Conservation (phyloP, 2,888 invertebrate genomes). For the Meteorus colon region DNA sequence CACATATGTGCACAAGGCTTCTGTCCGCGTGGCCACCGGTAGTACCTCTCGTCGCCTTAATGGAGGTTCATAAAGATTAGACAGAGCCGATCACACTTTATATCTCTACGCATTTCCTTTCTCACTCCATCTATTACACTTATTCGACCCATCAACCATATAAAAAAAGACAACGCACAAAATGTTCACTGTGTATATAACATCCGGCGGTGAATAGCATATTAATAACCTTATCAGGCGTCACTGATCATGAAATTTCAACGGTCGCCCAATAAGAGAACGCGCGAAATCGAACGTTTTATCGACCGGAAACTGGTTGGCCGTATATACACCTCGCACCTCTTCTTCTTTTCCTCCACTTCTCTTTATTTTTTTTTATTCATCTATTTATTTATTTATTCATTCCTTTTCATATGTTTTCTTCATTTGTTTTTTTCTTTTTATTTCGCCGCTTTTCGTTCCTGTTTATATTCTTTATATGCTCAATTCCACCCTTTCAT, state of each 20-base stretch:
- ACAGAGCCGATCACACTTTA: conserved; percentile 48
- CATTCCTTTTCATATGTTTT: not conserved
- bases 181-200: conserved; percentile 36
- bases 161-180: not conserved
- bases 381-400: conserved; percentile 21
- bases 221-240: conserved; percentile 59
- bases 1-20: conserved; percentile 8
- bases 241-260: conserved; percentile 59
- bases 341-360: not conserved
- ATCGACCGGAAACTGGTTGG: conserved; percentile 55
- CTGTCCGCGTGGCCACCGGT: conserved; percentile 43
- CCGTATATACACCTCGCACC: conserved; percentile 5
- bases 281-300: conserved; percentile 53
- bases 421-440: not conserved
- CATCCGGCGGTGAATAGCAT: conserved; percentile 56
- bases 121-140: not conserved
- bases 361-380: conserved; percentile 25
- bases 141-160: conserved; percentile 26
- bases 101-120: not conserved
- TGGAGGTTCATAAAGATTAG: conserved; percentile 66
- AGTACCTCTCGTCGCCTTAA: conserved; percentile 60
- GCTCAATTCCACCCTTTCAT: conserved; percentile 8
- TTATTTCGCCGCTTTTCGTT: not conserved
- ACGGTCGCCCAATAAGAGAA: conserved; percentile 48
- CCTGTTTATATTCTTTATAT: not conserved